Evolutionary conservation across 2,797 vertebrate genomes (phyloP), one percentile per base, ranked within the genome.

Genomic region (Vipera ursinii): DNA sequence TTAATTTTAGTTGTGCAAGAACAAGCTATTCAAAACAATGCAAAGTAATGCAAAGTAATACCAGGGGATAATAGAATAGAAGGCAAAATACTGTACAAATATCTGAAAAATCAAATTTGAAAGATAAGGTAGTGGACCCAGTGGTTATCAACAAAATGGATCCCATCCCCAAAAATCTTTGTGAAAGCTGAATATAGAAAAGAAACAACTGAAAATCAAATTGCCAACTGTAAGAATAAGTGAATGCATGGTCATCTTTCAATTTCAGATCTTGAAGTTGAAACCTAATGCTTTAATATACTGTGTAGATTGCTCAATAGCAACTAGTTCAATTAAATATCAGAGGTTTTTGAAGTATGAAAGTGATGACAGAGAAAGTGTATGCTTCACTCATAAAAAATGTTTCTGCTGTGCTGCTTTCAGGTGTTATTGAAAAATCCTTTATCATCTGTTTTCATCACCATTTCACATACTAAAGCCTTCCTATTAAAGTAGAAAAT

Each of bases 401-500:
- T 56, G 6, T n/a, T 28, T 82, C 61, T 51, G 26, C 9, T n/a
- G 51, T 60, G 24, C 20, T 44, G 8, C 32, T 48, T 88, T 59
- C 38, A 73, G 20, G 6, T 28, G 32, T 88, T 73, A 38, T 15
- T 87, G 61, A 44, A 32, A 56, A 86, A 86, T 1, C 22, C 51
- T 4, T 7, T 14, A 6, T 78, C 28, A 32, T 82, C 51, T 55
- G n/a, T 65, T 60, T 86, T 63, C 24, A 55, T 22, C 73, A 24
- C n/a, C 65, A 51, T 28, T 51, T 88, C 59, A 56, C 38, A 9
- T 87, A 73, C n/a, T 56, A 48, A 78, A 53, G 13, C 51, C 32
- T 44, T 56, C n/a, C 26, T 82, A 82, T 48, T 26, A 20, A 78
- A 44, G 7, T 92, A 60, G 44, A 89, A 93, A 95, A 95, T 1